A percentile compares a stretch with the other conserved stretches of the same genome.
phyloP scores from a whole-genome alignment of 2,797 vertebrate species.

The Lithobates pipiens region DNA sequence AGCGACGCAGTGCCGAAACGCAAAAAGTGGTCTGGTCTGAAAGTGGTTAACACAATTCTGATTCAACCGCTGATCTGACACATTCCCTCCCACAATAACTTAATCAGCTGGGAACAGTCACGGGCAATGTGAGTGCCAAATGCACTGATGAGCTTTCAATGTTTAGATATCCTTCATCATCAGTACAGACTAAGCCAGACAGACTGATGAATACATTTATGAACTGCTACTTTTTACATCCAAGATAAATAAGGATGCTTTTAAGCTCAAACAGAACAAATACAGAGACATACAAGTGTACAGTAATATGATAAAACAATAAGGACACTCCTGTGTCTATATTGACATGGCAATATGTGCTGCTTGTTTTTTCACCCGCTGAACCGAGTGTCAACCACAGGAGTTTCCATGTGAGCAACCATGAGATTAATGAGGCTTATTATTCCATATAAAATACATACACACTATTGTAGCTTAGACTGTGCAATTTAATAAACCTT shows the following conservation, averaged over 20 bases:
- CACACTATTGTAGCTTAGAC: background rate
- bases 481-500: background rate
- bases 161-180: constrained; percentile 44
- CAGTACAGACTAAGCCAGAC: constrained; percentile 15
- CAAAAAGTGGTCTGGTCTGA: too few relatives aligned
- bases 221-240: constrained; percentile 27
- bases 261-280: constrained; percentile 47
- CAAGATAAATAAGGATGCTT: constrained; percentile 56
- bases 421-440: constrained; percentile 22
- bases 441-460: constrained; percentile 27
- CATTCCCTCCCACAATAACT: background rate
- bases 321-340: constrained; percentile 32
- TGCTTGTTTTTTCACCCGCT: constrained; percentile 31
- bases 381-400: background rate
- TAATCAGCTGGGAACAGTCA: constrained; percentile 33
- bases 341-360: constrained; percentile 36
- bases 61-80: background rate
- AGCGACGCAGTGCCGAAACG: too few relatives aligned
- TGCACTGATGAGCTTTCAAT: constrained; percentile 11
- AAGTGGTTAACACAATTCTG: background rate
- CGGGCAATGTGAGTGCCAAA: constrained; percentile 12
- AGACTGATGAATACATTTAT: constrained; percentile 48
- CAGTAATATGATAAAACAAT: constrained; percentile 17
- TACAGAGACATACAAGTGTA: constrained; percentile 30
- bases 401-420: background rate